Evolutionary conservation across 2,113 vertebrate genomes (phyloP).

Genomic region (Labeo catla): DNA sequence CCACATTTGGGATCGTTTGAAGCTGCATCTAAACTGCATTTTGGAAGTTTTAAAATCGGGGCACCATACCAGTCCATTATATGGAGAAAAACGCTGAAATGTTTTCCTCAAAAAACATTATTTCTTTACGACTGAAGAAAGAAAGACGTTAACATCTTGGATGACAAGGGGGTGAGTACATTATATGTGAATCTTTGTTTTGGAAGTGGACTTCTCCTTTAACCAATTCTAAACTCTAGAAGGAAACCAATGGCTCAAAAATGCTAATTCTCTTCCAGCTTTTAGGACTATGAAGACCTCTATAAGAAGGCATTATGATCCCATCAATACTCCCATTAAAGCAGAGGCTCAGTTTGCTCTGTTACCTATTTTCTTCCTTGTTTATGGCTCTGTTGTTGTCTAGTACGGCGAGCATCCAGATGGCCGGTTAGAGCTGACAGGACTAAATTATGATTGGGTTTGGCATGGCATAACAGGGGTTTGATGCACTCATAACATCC

Average conservation of each 20-base stretch:
- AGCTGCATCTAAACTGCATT: too few relatives aligned
- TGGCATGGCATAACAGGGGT: slow-evolving; percentile 44
- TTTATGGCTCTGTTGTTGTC: slow-evolving; percentile 27
- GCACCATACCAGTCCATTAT: too few relatives aligned
- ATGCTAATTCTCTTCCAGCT: neutral
- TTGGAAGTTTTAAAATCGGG: too few relatives aligned
- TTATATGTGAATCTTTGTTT: too few relatives aligned
- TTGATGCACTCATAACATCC: slow-evolving; percentile 36
- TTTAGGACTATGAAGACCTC: neutral
- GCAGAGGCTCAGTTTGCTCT: neutral
- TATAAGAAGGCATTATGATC: neutral
- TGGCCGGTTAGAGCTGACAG: slow-evolving; percentile 53
- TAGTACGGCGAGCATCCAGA: slow-evolving; percentile 44
- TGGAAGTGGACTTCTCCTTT: too few relatives aligned
- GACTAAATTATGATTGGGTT: slow-evolving; percentile 45
- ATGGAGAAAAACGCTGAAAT: too few relatives aligned
- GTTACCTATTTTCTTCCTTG: neutral
- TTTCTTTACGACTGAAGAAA: too few relatives aligned
- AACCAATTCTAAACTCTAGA: neutral
- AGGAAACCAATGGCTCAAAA: neutral
- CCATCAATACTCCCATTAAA: neutral
- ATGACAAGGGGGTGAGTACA: too few relatives aligned
- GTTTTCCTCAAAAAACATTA: too few relatives aligned
- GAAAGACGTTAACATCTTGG: too few relatives aligned
- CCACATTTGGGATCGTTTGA: too few relatives aligned